phyloP scores from a whole-genome alignment of 2,797 vertebrate genomes.

The Syngnathus rostellatus region DNA sequence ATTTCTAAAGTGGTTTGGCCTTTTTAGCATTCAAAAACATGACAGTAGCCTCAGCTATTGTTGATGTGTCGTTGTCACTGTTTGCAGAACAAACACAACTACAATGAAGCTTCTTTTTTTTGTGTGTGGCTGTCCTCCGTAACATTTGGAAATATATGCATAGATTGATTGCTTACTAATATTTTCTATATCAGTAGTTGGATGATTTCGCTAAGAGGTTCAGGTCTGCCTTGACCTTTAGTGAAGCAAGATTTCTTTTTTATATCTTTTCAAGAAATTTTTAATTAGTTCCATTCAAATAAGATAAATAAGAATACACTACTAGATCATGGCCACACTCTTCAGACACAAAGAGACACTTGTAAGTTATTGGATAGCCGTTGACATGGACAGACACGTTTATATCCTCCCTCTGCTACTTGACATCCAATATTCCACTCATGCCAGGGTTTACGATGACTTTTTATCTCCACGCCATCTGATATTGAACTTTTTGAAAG shows the following conservation, averaged over 20 bases:
- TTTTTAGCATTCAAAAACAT: constrained; percentile 8
- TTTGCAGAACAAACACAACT: neutral
- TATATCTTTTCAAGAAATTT: neutral
- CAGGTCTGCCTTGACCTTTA: too few relatives aligned
- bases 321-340: neutral
- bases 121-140: neutral
- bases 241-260: neutral
- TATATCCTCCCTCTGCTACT: constrained; percentile 38
- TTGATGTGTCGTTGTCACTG: neutral
- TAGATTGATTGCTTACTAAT: neutral
- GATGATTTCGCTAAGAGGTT: too few relatives aligned
- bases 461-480: constrained; percentile 30
- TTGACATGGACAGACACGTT: constrained; percentile 46
- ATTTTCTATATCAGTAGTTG: neutral
- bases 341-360: constrained; percentile 6
- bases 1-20: neutral
- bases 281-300: neutral
- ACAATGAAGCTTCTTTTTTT: constrained; percentile 5
- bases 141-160: neutral
- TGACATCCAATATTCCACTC: constrained; percentile 35
- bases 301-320: neutral
- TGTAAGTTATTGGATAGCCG: constrained; percentile 49
- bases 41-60: neutral
- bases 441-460: neutral
- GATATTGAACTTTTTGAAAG: constrained; percentile 51